Evolutionary conservation across 2,113 vertebrate genomes (phyloP).

Genomic region (Struthio camelus): DNA sequence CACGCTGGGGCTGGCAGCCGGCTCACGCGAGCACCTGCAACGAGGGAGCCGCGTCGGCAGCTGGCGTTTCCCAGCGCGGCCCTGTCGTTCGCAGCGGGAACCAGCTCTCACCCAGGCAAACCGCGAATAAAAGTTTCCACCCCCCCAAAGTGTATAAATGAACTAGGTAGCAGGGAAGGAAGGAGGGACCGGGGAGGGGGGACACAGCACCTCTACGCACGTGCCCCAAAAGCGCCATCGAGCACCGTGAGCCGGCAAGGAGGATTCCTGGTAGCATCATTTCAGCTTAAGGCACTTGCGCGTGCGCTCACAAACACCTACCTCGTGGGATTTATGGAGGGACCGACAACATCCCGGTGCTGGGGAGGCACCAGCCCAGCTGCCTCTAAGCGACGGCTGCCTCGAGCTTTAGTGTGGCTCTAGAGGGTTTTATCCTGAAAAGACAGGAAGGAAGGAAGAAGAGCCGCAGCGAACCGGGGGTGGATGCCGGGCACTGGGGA

Average conservation of each 20-base stretch:
- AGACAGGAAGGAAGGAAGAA: neutral
- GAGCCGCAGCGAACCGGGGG: neutral
- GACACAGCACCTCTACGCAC: fast-evolving
- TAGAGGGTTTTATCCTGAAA: neutral
- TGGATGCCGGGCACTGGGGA: neutral
- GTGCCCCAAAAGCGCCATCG: neutral
- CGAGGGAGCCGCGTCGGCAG: neutral
- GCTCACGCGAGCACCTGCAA: neutral
- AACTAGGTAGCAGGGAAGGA: neutral
- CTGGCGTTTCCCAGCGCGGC: neutral
- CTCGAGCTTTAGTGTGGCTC: neutral
- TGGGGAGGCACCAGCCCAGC: neutral
- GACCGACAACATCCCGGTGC: too few species aligned
- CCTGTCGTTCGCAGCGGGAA: fast-evolving
- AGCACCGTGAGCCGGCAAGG: neutral
- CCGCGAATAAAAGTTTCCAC: neutral
- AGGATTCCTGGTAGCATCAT: neutral
- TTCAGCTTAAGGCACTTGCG: neutral
- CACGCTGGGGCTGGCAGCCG: too few species aligned
- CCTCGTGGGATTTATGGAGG: neutral
- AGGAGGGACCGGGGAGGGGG: neutral
- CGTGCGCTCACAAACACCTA: neutral
- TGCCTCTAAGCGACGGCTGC: too few species aligned
- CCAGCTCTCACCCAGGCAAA: neutral
- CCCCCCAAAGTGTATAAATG: neutral